phyloP scores from a whole-genome alignment of 2,888 invertebrate genomes.

The Oligia latruncula region DNA sequence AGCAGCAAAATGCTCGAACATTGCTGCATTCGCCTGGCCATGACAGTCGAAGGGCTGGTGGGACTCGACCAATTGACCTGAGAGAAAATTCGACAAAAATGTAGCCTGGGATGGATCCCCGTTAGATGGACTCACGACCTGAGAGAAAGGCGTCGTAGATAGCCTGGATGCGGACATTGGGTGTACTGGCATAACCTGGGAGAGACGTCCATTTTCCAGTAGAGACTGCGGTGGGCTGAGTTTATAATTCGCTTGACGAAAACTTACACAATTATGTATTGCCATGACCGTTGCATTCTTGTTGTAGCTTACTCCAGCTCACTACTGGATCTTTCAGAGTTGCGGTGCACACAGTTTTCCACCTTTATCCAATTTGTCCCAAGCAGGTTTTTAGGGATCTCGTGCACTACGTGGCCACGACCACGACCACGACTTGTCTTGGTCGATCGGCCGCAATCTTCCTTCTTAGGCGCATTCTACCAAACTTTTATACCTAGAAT shows the following conservation, averaged over 20 bases:
- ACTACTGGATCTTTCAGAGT: too few species aligned
- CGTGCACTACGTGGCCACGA: background rate
- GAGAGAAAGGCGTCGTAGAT: background rate
- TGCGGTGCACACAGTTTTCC: background rate
- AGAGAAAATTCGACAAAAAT: background rate
- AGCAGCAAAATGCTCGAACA: background rate
- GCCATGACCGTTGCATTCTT: background rate
- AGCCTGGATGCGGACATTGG: background rate
- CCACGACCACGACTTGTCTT: background rate
- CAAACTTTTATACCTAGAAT: too few species aligned
- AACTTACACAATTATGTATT: background rate
- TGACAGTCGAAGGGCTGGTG: background rate
- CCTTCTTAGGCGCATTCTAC: too few species aligned
- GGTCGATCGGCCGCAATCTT: background rate
- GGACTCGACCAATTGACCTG: background rate
- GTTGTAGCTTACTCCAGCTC: background rate
- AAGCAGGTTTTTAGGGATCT: background rate
- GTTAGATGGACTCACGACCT: background rate
- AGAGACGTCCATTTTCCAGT: background rate
- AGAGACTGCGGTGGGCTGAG: background rate
- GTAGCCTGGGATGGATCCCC: background rate
- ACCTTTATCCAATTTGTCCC: background rate
- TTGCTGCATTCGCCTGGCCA: background rate
- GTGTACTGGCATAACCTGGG: background rate
- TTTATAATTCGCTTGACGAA: too few species aligned